Conservation (phyloP, 2,113 vertebrate species). For the Cyanistes caeruleus region DNA sequence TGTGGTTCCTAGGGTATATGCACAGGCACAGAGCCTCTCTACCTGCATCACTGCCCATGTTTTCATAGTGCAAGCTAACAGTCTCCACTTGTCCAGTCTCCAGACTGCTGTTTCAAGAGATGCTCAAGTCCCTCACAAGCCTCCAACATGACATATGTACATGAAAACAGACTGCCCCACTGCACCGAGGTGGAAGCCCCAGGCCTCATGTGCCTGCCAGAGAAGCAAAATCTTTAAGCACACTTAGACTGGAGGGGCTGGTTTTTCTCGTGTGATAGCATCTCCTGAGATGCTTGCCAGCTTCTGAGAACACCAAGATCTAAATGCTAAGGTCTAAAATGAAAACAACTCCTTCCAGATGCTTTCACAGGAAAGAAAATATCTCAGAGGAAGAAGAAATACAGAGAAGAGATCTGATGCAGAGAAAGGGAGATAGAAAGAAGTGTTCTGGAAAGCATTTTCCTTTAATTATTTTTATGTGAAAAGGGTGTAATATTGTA, state of each 20-base stretch:
- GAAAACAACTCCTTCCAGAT: not conserved
- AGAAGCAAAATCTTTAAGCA: not conserved
- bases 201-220: not conserved
- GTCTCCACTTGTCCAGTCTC: not conserved
- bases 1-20: not conserved
- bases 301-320: not conserved
- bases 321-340: not conserved
- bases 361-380: not conserved
- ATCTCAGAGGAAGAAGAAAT: not conserved
- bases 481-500: not conserved
- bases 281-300: not conserved
- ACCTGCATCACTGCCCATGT: not conserved
- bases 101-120: not conserved
- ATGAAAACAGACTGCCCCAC: not conserved
- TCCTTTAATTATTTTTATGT: not conserved
- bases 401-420: not conserved
- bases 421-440: not conserved
- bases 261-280: not conserved
- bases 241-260: not conserved
- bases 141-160: accelerated
- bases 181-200: not conserved
- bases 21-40: not conserved
- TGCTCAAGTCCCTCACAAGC: not conserved
- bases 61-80: not conserved
- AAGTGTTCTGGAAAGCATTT: not conserved